Conservation (phyloP, 2,113 vertebrate species). For the Cyprinodon brontotheroides region DNA sequence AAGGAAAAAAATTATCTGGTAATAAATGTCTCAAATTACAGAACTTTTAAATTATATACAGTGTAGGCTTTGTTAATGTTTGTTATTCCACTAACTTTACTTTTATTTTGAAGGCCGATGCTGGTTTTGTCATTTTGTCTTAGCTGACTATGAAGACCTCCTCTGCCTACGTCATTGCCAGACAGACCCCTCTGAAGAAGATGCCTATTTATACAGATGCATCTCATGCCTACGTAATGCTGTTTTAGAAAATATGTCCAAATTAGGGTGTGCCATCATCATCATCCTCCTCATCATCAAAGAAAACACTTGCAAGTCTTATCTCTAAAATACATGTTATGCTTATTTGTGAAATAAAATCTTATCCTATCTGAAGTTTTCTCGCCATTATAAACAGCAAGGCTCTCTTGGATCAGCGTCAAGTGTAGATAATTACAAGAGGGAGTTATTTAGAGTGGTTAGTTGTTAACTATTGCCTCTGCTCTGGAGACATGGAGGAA, state of each 20-base stretch:
- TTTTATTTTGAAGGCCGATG: conserved; percentile 37
- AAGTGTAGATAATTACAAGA: conserved; percentile 31
- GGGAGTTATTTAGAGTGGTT: conserved; percentile 22
- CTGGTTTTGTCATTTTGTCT: neutral
- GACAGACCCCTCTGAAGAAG: conserved; percentile 16
- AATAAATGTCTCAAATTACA: neutral
- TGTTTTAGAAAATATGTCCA: neutral
- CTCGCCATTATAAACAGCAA: neutral
- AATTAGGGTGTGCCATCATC: neutral
- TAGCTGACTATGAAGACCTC: neutral
- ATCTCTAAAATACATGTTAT: no score
- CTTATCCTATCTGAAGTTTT: neutral
- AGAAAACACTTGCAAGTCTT: neutral
- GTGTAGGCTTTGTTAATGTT: neutral
- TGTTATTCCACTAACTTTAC: neutral
- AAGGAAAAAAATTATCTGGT: neutral
- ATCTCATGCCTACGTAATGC: neutral
- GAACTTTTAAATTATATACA: neutral
- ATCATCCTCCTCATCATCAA: neutral
- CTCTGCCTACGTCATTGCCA: conserved; percentile 20
- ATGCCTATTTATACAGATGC: conserved; percentile 29
- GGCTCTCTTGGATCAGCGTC: conserved; percentile 3
- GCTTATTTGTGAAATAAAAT: no score
- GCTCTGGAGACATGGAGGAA: conserved; percentile 6
- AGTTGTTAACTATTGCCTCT: conserved; percentile 19